Base-by-base conservation (phyloP, 2,113 vertebrate species). In the Tenebrosternarchus preto region DNA sequence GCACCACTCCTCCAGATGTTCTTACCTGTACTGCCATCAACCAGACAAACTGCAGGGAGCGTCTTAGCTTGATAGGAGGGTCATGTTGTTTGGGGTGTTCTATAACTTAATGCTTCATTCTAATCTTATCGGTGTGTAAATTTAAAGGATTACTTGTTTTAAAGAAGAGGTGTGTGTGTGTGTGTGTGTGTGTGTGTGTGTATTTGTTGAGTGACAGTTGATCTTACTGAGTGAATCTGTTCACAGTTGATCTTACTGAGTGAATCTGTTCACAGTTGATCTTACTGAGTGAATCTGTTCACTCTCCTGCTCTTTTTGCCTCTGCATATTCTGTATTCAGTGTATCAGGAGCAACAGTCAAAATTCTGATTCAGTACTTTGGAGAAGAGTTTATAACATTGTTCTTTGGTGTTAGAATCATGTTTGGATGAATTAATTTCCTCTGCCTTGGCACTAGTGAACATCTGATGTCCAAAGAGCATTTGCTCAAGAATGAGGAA, bases 401-500 rank as follows among this genome's bases (percentile, higher is more conserved):
- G 43, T 46, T 19, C 1, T 7, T 36, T 1, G 2, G 56, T 12
- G 25, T 27, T 17, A 29, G 25, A 31, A 36, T 67, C 7, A 20
- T 7, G 17, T 29, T 33, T 20, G 63, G 27, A 17, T 31, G 12
- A 29, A 31, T 50, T 16, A 11, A 33, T 16, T 72, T 71, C 43
- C 77, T 53, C 68, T 33, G 15, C 1, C 19, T 33, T 22, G 31
- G 31, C 63, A 29, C 63, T 67, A 17, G 19, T 33, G 31, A 4
- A 67, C 19, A n/a, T 12, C 15, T 61, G 57, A 61, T 71, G 27
- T 79, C 12, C 57, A 63, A 31, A 72, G 29, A 33, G 16, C 1
- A 72, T 72, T n/a, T 63, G 39, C 77, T 72, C 68, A 73, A 80
- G n/a, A 19, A 72, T 72, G 39, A 72, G 69, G 43, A 72, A 64